Percentiles rank a stretch among this genome's conserved stretches.
Evolutionary conservation across 2,797 vertebrate genomes (phyloP).

Genomic region (Muscicapa striata): DNA sequence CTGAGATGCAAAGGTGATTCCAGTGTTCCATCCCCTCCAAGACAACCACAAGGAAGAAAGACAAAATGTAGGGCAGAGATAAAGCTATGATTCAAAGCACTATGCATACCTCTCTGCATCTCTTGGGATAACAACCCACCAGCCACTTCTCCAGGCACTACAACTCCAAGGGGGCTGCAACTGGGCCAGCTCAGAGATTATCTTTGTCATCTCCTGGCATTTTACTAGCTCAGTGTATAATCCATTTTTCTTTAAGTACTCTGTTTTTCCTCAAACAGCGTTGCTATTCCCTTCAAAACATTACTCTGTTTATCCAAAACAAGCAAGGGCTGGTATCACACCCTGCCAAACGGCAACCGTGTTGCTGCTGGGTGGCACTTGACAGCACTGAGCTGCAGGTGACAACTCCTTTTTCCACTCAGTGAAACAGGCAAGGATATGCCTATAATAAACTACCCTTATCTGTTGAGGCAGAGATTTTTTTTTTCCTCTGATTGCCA

Average conservation of each 20-base stretch:
- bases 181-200: not conserved
- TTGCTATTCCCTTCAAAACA: constrained; percentile 3
- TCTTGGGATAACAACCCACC: not conserved
- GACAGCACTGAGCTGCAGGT: not conserved
- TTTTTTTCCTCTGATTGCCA: not conserved
- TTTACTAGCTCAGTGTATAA: not conserved
- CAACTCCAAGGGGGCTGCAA: not conserved
- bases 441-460: not conserved
- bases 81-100: not conserved
- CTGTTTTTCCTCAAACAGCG: not conserved
- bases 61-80: not conserved
- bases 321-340: not conserved
- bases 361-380: not conserved
- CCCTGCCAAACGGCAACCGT: not conserved
- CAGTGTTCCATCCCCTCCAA: not conserved
- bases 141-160: not conserved
- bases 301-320: constrained; percentile 32
- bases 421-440: not conserved
- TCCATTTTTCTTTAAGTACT: not conserved
- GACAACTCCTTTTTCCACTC: constrained; percentile 2
- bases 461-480: not conserved
- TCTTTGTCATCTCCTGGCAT: not conserved
- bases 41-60: not conserved
- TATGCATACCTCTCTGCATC: not conserved
- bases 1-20: not conserved